Evolutionary conservation across 2,888 invertebrate genomes (phyloP), one percentile per base, ranked within the genome.

Genomic region (Arrhopalites spinosus): DNA sequence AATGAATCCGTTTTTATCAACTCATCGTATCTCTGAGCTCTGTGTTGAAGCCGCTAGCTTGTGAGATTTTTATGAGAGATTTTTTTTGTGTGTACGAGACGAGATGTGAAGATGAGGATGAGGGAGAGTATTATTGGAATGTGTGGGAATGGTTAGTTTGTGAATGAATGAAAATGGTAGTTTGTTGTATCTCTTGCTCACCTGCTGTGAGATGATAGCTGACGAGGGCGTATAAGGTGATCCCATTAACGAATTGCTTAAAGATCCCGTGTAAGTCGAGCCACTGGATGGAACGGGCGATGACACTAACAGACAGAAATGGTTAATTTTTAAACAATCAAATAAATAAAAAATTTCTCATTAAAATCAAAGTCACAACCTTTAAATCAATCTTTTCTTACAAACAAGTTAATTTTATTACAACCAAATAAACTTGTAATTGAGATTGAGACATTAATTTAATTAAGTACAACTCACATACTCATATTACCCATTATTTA

Each of bases 181-280:
- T 27, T n/a, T 53, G 36, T 36, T 30, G 17, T 36, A 23, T 64
- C 13, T 47, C 15, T 67, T 59, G 59, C 76, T 79, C 45, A 83
- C 82, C 81, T 81, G 82, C 67, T 81, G 73, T 25, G 81, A 78
- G 64, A 83, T 80, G 71, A 83, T 78, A 13, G 81, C 78, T 30
- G 81, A 78, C 8, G 83, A 80, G 61, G 80, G 77, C 27, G 79
- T 78, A 75, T 83, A 83, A 43, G 81, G 77, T 1, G 83, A 83
- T 53, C 79, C 79, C 81, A 83, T 83, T 63, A 83, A 76, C 20
- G 83, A 81, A 63, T 83, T 83, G n/a, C 83, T 81, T 45, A 82
- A 74, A 15, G 82, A 79, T 13, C 81, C 79, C 3, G 81, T 81
- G 70, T 82, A 82, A 2, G 81, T 75, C 3, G 81, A 80, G 17